phyloP scores from a whole-genome alignment of 1,140 invertebrate species.

The Maconellicoccus hirsutus region DNA sequence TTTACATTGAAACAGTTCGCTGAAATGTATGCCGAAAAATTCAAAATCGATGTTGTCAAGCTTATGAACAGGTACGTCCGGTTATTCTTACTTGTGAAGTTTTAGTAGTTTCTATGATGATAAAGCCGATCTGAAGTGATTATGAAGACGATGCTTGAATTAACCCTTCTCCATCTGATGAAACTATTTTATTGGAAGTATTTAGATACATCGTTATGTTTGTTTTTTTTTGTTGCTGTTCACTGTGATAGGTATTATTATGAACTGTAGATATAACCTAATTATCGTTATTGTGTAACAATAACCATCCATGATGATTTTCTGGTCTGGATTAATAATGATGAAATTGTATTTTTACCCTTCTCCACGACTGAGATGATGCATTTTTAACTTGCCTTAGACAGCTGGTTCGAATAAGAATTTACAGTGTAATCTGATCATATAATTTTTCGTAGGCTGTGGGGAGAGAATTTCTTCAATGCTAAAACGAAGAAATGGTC shows the following conservation, averaged over 20 bases:
- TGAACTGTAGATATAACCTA: no score
- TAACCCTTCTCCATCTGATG: constrained; percentile 20
- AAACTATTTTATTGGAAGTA: not conserved
- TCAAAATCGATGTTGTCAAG: constrained; percentile 94
- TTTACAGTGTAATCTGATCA: not conserved
- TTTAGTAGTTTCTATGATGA: not conserved
- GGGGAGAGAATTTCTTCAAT: constrained; percentile 99
- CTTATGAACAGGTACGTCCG: constrained; percentile 70
- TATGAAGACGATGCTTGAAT: not conserved
- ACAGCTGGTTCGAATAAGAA: not conserved
- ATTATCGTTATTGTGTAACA: no score
- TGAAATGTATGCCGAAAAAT: constrained; percentile 97
- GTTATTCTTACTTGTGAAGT: not conserved
- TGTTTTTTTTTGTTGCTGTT: no score
- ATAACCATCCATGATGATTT: not conserved
- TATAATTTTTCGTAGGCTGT: constrained; percentile 42
- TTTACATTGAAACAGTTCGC: constrained; percentile 99
- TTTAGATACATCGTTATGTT: no score
- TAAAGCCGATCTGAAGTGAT: not conserved
- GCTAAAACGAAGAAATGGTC: constrained; percentile 95
- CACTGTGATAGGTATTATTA: no score
- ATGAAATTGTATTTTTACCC: not conserved
- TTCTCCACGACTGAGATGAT: constrained; percentile 7
- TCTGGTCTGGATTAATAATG: not conserved
- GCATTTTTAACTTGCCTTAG: not conserved